These are phyloP conservation scores for Lepidocyrtinus sp. DNA, from an alignment of 2,888 invertebrate genomes.

Conservation along the genomic window DNA sequence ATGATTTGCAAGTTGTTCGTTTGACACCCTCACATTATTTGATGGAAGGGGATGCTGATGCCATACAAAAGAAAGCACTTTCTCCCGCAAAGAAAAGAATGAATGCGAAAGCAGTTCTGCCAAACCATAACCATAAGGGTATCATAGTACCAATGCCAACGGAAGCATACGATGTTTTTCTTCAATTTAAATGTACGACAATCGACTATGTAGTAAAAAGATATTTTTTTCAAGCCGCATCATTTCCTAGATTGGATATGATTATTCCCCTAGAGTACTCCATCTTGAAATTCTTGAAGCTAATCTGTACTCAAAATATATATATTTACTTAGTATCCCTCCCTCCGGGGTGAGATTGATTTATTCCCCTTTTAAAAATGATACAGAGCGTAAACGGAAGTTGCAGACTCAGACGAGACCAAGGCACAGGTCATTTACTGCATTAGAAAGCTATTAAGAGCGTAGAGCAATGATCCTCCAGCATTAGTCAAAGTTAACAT, in stretches of 20 bases:
- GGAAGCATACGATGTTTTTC: constrained; percentile 5
- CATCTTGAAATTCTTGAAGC: too few species aligned
- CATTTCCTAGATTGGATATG: too few species aligned
- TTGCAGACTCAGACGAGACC: background rate
- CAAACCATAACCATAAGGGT: background rate
- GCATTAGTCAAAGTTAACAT: constrained; percentile 15
- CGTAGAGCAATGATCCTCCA: constrained; percentile 1
- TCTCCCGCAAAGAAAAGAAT: background rate
- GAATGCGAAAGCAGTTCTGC: background rate
- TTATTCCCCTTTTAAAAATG: too few species aligned
- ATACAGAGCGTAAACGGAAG: constrained; percentile 6
- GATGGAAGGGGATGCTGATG: constrained; percentile 13
- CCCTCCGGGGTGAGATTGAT: too few species aligned
- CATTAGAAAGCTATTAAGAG: constrained; percentile 9
- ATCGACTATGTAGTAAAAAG: too few species aligned
- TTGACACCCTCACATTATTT: constrained; percentile 29
- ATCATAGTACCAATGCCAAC: too few species aligned
- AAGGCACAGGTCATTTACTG: constrained; percentile 17
- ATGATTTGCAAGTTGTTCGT: constrained; percentile 21
- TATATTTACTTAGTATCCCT: too few species aligned
- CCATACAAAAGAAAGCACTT: constrained; percentile 23
- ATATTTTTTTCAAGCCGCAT: too few species aligned
- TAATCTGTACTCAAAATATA: too few species aligned
- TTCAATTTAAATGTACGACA: constrained; percentile 18
- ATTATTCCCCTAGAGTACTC: too few species aligned